These are phyloP conservation scores for Takifugu bimaculatus DNA, from an alignment of 2,113 vertebrate genomes.

Conservation along the genomic window DNA sequence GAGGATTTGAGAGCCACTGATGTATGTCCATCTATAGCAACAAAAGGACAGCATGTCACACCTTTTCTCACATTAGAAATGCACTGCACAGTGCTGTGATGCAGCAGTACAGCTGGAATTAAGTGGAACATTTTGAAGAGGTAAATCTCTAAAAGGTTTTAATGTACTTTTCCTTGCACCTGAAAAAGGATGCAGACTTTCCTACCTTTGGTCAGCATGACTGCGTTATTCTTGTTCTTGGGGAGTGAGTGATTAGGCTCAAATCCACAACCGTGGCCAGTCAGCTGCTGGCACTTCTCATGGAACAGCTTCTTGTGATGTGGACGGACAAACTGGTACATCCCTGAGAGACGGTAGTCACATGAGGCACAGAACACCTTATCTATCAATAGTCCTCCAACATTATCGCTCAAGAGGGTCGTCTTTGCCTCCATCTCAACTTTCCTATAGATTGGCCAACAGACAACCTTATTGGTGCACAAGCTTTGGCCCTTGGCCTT, in stretches of 20 bases:
- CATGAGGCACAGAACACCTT: not conserved
- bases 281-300: slow-evolving; percentile 75
- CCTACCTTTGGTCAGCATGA: slow-evolving; percentile 46
- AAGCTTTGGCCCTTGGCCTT: not conserved
- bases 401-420: not conserved
- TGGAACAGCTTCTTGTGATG: slow-evolving; percentile 90
- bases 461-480: no score
- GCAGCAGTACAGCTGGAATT: no score
- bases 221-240: slow-evolving; percentile 50
- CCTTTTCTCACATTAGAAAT: not conserved
- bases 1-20: not conserved
- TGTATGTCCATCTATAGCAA: slow-evolving; percentile 5
- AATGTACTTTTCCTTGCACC: not conserved
- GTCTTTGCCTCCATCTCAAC: not conserved
- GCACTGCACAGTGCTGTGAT: no score
- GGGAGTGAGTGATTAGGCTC: slow-evolving; percentile 76
- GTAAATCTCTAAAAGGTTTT: no score
- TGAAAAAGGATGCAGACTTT: not conserved
- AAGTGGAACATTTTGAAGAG: no score
- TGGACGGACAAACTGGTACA: slow-evolving; percentile 91
- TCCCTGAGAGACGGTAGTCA: slow-evolving; percentile 67
- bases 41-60: not conserved
- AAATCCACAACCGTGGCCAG: slow-evolving; percentile 80
- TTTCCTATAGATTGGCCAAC: no score
- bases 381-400: not conserved